A percentile compares a stretch with the other conserved stretches of the same genome.
These are phyloP conservation scores for Dendronephthya gigantea DNA, from an alignment of 64 coral and sea anemone genomes.

Conservation along the genomic window DNA sequence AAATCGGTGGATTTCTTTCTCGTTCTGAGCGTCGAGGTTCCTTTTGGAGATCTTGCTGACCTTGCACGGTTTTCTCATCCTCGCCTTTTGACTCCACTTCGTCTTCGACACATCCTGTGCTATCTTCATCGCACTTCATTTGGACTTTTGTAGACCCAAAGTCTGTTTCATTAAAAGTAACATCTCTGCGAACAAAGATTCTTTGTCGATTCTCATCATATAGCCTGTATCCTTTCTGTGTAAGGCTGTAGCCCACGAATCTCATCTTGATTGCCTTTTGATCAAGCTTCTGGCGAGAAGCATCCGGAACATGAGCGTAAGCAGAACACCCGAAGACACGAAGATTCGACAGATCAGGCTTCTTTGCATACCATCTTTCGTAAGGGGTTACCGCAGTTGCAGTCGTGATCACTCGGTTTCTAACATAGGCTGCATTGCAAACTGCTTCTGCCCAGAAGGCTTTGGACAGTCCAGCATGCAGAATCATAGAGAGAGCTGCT, in stretches of 20 bases:
- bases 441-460: conserved; percentile 50
- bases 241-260: too few species aligned
- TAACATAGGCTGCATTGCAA: conserved; percentile 39
- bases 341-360: conserved; percentile 29
- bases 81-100: neutral
- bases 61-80: too few species aligned
- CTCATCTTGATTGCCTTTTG: conserved; percentile 24
- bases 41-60: too few species aligned
- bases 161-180: conserved; percentile 36
- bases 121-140: neutral
- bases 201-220: conserved; percentile 5
- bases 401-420: conserved; percentile 33
- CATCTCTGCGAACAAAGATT: conserved; percentile 40
- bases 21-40: neutral
- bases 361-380: conserved; percentile 35
- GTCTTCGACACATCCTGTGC: neutral
- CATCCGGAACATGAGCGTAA: conserved; percentile 25
- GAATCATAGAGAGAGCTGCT: conserved; percentile 1
- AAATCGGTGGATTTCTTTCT: neutral
- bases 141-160: neutral
- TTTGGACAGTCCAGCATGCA: neutral
- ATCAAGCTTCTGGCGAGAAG: conserved; percentile 22
- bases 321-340: conserved; percentile 42
- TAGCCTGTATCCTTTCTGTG: too few species aligned
- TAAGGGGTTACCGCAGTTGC: conserved; percentile 27